Conservation (phyloP, 2,888 invertebrate species). For the Xanthorhoe spadicearia region DNA sequence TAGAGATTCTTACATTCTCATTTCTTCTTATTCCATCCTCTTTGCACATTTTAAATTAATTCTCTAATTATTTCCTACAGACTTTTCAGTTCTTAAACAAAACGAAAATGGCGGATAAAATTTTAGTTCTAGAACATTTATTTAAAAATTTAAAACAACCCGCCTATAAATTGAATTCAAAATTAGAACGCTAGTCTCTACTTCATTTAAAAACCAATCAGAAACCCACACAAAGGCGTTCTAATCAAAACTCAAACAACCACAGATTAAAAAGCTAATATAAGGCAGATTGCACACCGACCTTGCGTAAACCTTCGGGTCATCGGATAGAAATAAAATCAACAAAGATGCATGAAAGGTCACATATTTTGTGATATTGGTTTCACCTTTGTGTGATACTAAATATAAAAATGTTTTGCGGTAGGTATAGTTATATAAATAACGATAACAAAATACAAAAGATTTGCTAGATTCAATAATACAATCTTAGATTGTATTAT, state of each 20-base stretch:
- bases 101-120: too few species aligned
- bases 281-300: conserved; percentile 28
- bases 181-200: background rate
- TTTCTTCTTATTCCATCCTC: too few species aligned
- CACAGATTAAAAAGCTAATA: conserved; percentile 21
- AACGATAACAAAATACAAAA: too few species aligned
- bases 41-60: too few species aligned
- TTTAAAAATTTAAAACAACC: background rate
- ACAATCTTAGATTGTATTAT: too few species aligned
- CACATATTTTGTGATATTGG: conserved; percentile 25
- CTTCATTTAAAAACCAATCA: background rate
- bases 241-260: conserved; percentile 25
- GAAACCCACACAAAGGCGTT: conserved; percentile 19
- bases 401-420: background rate
- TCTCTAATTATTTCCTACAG: too few species aligned
- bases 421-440: too few species aligned
- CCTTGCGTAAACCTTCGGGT: conserved; percentile 41
- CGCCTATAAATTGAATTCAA: background rate
- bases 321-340: conserved; percentile 30
- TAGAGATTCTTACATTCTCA: too few species aligned
- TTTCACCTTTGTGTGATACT: conserved; percentile 14
- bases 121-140: background rate
- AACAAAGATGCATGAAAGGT: conserved; percentile 24
- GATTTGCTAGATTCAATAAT: too few species aligned
- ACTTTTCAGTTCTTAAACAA: too few species aligned